Evolutionary conservation across 2,113 vertebrate species (phyloP).

Genomic region (Ciconia stormi): DNA sequence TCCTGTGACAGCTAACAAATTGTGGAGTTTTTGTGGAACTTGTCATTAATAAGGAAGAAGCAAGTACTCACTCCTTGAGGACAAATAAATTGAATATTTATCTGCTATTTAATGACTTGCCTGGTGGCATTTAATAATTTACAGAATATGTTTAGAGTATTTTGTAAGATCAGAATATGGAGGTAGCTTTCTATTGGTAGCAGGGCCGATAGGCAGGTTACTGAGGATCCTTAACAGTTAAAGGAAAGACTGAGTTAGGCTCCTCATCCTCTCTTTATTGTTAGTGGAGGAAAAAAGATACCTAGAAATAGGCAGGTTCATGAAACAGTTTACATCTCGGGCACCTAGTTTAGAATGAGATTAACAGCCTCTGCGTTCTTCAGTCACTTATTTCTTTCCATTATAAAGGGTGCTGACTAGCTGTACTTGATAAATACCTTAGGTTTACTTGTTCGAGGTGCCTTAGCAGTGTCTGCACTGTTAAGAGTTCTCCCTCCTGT

Average conservation of each 20-base stretch:
- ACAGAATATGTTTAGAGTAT: not conserved
- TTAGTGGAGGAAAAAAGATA: not conserved
- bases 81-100: not conserved
- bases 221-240: not conserved
- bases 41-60: not conserved
- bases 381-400: not conserved
- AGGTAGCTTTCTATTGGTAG: not conserved
- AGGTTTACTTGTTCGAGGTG: not conserved
- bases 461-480: not conserved
- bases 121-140: not conserved
- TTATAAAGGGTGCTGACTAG: not conserved
- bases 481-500: not conserved
- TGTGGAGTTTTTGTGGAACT: not conserved
- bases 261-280: not conserved
- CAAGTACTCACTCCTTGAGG: not conserved
- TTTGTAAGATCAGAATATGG: not conserved
- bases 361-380: not conserved
- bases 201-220: not conserved
- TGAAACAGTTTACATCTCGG: not conserved
- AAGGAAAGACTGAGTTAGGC: not conserved
- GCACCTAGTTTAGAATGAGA: not conserved
- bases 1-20: not conserved
- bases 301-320: not conserved
- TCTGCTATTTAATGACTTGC: not conserved
- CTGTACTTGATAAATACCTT: not conserved